phyloP scores from a whole-genome alignment of 2,797 vertebrate species.

The Mycteria americana region DNA sequence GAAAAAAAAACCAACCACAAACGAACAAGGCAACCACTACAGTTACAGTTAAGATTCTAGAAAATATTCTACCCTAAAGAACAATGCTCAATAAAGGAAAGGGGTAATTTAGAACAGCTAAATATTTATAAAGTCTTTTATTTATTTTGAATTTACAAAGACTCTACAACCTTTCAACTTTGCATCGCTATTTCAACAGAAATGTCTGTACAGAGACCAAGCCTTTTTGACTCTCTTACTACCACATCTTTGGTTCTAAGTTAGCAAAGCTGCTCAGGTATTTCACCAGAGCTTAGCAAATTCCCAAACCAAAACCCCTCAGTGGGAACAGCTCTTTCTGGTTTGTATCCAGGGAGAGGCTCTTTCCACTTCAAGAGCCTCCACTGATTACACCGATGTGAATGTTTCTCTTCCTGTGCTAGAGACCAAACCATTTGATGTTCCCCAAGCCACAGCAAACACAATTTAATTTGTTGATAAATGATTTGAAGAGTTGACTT shows the following conservation, averaged over 20 bases:
- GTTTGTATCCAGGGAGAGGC: neutral
- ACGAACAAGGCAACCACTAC: neutral
- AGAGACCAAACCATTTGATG: neutral
- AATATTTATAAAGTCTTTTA: neutral
- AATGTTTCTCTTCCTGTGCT: neutral
- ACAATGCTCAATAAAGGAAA: neutral
- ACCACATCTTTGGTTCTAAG: neutral
- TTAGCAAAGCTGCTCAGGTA: neutral
- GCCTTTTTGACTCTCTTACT: slow-evolving; percentile 1
- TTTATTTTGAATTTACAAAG: neutral
- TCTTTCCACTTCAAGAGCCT: neutral
- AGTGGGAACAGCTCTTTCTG: neutral
- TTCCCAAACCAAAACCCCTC: neutral
- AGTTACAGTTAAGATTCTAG: neutral
- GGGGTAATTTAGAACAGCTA: neutral
- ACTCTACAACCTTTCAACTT: neutral
- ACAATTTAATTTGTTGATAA: neutral
- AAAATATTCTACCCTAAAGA: neutral
- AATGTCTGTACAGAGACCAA: neutral
- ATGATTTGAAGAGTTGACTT: neutral
- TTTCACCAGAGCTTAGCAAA: neutral
- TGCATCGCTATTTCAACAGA: neutral
- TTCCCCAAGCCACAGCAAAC: neutral
- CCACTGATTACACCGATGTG: rapidly evolving
- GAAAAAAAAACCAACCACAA: neutral